These are phyloP conservation scores for Micropoecilia bifurca DNA, from an alignment of 2,797 vertebrate species.

Conservation along the genomic window DNA sequence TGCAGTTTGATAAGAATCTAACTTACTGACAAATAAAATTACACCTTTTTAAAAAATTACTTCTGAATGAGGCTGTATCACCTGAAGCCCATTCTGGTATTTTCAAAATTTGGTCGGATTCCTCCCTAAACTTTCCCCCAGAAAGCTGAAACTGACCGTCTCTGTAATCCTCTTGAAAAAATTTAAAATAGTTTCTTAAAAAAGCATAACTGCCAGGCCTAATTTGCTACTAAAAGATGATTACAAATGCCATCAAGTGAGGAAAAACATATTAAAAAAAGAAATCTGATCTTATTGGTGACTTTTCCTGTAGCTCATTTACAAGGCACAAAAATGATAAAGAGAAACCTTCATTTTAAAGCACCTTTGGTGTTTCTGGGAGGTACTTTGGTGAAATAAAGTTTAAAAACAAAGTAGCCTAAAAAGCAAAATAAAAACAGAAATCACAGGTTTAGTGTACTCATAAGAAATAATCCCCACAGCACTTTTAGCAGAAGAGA, in stretches of 20 bases:
- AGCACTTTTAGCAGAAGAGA: constrained; percentile 58
- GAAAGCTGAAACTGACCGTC: background rate
- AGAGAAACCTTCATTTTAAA: constrained; percentile 86
- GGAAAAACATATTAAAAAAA: constrained; percentile 16
- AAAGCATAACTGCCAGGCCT: constrained; percentile 42
- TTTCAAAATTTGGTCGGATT: background rate
- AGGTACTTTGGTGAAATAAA: constrained; percentile 86
- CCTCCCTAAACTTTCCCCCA: background rate
- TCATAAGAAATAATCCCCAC: constrained; percentile 60
- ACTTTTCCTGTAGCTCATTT: constrained; percentile 82
- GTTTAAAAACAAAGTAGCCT: constrained; percentile 72
- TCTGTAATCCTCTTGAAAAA: background rate
- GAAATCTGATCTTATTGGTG: constrained; percentile 47
- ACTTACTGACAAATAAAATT: constrained; percentile 16
- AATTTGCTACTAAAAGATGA: constrained; percentile 31
- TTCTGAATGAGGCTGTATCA: background rate
- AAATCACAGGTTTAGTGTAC: constrained; percentile 64
- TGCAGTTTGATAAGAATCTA: background rate
- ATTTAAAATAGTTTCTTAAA: background rate
- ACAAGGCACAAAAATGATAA: constrained; percentile 87
- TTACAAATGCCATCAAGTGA: constrained; percentile 31
- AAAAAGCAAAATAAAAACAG: constrained; percentile 10
- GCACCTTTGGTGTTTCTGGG: constrained; percentile 88
- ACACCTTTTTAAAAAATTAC: background rate
- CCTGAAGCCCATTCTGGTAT: constrained; percentile 9